Conservation (phyloP, 2,888 invertebrate genomes). For the Eristalis tenax region DNA sequence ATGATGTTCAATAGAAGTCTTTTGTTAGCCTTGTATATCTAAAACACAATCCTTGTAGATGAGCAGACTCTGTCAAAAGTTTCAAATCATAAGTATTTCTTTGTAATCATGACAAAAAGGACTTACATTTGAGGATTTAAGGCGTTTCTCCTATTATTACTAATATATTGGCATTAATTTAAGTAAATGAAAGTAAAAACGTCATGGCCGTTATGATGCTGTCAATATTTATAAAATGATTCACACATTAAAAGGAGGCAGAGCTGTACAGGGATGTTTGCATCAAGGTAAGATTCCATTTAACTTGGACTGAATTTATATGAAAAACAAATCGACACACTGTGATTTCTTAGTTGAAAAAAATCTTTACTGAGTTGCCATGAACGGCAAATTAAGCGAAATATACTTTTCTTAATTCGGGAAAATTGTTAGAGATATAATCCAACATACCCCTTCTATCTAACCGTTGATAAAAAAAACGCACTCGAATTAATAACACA, state of each 20-base stretch:
- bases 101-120: not conserved
- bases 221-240: slow-evolving; percentile 71
- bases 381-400: too few relatives aligned
- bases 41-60: not conserved
- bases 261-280: slow-evolving; percentile 34
- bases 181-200: slow-evolving; percentile 70
- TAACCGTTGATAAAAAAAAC: too few relatives aligned
- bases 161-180: slow-evolving; percentile 56
- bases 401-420: too few relatives aligned
- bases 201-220: slow-evolving; percentile 71
- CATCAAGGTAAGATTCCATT: slow-evolving; percentile 1
- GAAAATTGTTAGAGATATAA: too few relatives aligned
- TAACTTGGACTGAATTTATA: too few relatives aligned
- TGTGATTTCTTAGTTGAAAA: too few relatives aligned
- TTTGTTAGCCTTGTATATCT: slow-evolving; percentile 27
- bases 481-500: too few relatives aligned
- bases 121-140: slow-evolving; percentile 21
- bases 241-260: slow-evolving; percentile 57
- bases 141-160: slow-evolving; percentile 57
- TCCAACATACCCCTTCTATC: too few relatives aligned
- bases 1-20: slow-evolving; percentile 37
- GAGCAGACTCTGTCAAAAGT: not conserved
- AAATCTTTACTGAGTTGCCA: too few relatives aligned
- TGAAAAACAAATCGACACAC: too few relatives aligned
- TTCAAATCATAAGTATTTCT: not conserved